Evolutionary conservation across 2,888 invertebrate species (phyloP), one percentile per base, ranked within the genome.

Genomic region (Caradrina clavipalpis): DNA sequence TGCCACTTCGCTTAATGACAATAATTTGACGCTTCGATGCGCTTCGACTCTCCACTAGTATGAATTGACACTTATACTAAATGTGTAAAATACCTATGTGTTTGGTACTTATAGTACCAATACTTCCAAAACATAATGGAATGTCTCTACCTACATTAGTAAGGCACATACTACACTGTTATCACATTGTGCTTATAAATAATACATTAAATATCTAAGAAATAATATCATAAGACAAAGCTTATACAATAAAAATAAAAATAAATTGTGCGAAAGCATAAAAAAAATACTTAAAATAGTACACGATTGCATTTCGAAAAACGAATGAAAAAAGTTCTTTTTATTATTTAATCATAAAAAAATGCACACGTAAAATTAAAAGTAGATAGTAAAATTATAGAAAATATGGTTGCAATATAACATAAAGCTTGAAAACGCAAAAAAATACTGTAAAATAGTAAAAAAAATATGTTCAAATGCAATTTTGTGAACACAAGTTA

Each of bases 181-280:
- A 91, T 92, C 91, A 92, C 91, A 91, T 84, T 87, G 85, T 87
- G 84, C 88, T 89, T 89, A 82, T 73, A 57, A 62, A 64, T 78
- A 73, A 69, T 76, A 69, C 19, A 61, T 47, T 63, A 67, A 69
- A 66, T 70, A 58, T 49, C 55, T 65, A 66, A n/a, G 7, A 56
- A 47, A 62, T 62, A 76, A 62, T 60, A 63, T 57, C 61, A 64
- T 71, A 65, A 69, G 55, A 53, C 21, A 57, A 59, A 35, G 1
- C 26, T 64, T 51, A 69, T 51, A 57, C 22, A 45, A 54, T 42
- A 35, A 19, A 26, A 15, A 45, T 42, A 42, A 54, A 26, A 39
- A 51, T 0, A 21, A 17, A 39, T 17, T 11, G 54, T 55, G 66
- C 26, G 2, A 35, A 47, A 58, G 49, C 1, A 45, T 60, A 11